Evolutionary conservation across 1,140 invertebrate species (phyloP), one percentile per base, ranked within the genome.

Genomic region (Cylas formicarius): DNA sequence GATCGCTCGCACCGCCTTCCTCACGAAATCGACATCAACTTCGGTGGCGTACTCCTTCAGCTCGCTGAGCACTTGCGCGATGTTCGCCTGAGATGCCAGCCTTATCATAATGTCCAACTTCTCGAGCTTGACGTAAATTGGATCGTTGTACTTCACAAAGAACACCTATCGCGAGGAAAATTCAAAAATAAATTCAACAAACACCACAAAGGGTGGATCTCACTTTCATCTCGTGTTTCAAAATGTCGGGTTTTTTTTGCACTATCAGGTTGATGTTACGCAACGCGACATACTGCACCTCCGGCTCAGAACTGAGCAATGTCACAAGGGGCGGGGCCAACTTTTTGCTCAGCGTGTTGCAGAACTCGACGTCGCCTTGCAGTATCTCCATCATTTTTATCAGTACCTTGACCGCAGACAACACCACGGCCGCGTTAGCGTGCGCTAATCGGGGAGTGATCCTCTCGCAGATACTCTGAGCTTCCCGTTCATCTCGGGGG

Each of bases 221-320:
- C 44, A 84, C 96, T 75, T 99, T 99, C 95, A 99, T 99, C 70
- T 99, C 97, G 60, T 99, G 94, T 65, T 99, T 99, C n/a, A 99
- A 68, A 52, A 99, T 97, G 50, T 99, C 96, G 0, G 94, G 91
- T 38, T 96, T 77, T 67, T 99, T 99, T 68, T 99, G 97, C 13
- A 99, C 96, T 56, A 99, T 98, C 2, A 99, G 74, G 70, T 99
- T 99, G 55, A 99, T 99, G 66, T 99, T 99, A 44, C 97, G 69
- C 22, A 99, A 71, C 2, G 96, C 97, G 8, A 99, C 97, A 65
- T 99, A 99, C 70, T 99, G 97, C 33, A 99, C 46, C 72, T 99
- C 97, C 4, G 96, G 92, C 68, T 99, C 97, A 0, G 93, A 95
- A 21, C 93, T 97, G 1, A 99, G 74, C 14, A 99, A 75, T 2